These are phyloP conservation scores for Crotalus viridis DNA, from an alignment of 2,113 vertebrate species.

Conservation along the genomic window DNA sequence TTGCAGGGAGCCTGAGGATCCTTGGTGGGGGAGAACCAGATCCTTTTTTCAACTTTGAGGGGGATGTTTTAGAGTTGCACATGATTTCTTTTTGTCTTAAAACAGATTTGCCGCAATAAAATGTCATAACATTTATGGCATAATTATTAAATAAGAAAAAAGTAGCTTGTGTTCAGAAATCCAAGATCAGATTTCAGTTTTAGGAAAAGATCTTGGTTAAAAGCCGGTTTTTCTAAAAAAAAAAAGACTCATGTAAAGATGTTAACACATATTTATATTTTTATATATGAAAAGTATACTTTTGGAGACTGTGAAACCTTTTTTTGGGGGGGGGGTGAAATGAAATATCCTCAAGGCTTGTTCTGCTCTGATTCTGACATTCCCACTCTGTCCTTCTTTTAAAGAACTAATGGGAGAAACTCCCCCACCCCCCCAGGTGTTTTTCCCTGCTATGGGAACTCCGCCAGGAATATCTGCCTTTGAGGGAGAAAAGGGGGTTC, in stretches of 20 bases:
- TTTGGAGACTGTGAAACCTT: constrained; percentile 77
- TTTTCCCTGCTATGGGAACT: constrained; percentile 29
- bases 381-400: not conserved
- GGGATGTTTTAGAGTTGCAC: constrained; percentile 77
- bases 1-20: constrained; percentile 33
- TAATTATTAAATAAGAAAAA: constrained; percentile 70
- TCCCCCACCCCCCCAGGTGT: constrained; percentile 57
- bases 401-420: constrained; percentile 47
- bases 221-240: constrained; percentile 72
- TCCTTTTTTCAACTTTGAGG: constrained; percentile 52
- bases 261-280: constrained; percentile 80
- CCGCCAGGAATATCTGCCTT: constrained; percentile 43
- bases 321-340: constrained; percentile 38
- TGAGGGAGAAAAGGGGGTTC: constrained; percentile 37
- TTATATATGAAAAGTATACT: constrained; percentile 66
- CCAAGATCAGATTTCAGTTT: constrained; percentile 83
- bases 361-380: too few species aligned
- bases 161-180: constrained; percentile 81
- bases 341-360: constrained; percentile 71
- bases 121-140: constrained; percentile 99
- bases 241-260: constrained; percentile 73
- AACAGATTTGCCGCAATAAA: constrained; percentile 77
- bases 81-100: constrained; percentile 64
- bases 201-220: constrained; percentile 73
- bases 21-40: constrained; percentile 77